Percentiles rank a stretch among this genome's conserved stretches.
phyloP scores from a whole-genome alignment of 1,140 invertebrate species.

The Pollicipes pollicipes region DNA sequence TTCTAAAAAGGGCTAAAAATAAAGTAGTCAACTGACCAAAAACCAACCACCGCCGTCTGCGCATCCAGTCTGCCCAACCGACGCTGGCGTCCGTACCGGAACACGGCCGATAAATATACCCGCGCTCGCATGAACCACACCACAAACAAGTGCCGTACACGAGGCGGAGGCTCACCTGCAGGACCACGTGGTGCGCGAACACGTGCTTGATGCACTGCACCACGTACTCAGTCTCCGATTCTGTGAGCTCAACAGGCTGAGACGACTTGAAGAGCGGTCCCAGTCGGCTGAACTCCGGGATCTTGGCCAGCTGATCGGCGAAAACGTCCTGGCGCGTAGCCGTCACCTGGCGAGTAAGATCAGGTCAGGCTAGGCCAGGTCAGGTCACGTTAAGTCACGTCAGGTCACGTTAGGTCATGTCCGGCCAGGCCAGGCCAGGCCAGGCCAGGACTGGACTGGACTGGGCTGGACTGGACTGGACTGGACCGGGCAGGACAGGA shows the following conservation, averaged over 20 bases:
- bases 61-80: too few species aligned
- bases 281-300: constrained; percentile 41
- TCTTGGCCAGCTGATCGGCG: constrained; percentile 55
- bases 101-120: too few species aligned
- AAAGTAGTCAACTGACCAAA: too few species aligned
- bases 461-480: too few species aligned
- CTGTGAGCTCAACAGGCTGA: constrained; percentile 74
- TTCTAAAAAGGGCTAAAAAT: too few species aligned
- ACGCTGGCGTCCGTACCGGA: too few species aligned
- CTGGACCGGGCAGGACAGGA: not conserved
- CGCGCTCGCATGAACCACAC: constrained; percentile 5
- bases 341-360: not conserved
- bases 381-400: not conserved
- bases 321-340: constrained; percentile 70
- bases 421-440: too few species aligned
- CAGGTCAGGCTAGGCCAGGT: not conserved
- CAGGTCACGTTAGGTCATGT: too few species aligned
- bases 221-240: constrained; percentile 95
- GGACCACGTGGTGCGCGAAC: constrained; percentile 59
- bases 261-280: constrained; percentile 80
- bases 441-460: too few species aligned
- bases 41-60: too few species aligned
- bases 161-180: constrained; percentile 46
- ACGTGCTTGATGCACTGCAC: constrained; percentile 89
- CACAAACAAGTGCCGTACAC: constrained; percentile 8